These are phyloP conservation scores for Buceros bicornis DNA, from an alignment of 2,797 vertebrate genomes.

Conservation along the genomic window DNA sequence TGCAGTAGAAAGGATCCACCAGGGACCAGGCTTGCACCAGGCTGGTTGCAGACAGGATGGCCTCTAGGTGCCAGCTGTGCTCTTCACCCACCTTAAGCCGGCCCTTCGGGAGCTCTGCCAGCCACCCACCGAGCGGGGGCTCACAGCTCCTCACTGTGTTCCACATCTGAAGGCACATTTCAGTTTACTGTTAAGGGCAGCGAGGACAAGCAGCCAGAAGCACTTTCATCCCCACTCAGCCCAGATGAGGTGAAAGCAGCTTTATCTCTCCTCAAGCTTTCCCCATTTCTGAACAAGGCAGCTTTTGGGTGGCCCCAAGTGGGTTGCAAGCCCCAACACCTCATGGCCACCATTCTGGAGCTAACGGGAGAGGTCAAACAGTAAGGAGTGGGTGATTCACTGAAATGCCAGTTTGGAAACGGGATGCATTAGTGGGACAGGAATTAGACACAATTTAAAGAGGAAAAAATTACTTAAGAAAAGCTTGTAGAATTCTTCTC, in stretches of 20 bases:
- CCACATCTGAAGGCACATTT: not conserved
- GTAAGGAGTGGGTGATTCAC: not conserved
- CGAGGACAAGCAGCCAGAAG: not conserved
- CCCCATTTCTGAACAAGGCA: not conserved
- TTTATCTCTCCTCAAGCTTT: not conserved
- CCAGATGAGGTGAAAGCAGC: not conserved
- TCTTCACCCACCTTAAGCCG: not conserved
- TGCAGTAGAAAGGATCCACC: not conserved
- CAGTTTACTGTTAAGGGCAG: not conserved
- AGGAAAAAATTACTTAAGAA: not conserved
- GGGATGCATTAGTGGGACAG: not conserved
- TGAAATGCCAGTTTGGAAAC: not conserved
- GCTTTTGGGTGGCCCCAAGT: not conserved
- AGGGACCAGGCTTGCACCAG: not conserved
- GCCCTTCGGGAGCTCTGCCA: not conserved
- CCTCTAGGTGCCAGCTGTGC: not conserved
- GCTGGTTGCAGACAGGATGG: not conserved
- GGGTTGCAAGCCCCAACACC: not conserved
- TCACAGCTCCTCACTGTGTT: not conserved
- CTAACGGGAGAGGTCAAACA: not conserved
- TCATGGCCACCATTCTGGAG: not conserved
- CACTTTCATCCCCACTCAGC: not conserved
- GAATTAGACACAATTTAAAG: not conserved
- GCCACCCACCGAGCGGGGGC: fast-evolving
- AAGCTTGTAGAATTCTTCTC: not conserved